Base-by-base conservation (phyloP, 2,113 vertebrate species). In the Calidris pugnax region DNA sequence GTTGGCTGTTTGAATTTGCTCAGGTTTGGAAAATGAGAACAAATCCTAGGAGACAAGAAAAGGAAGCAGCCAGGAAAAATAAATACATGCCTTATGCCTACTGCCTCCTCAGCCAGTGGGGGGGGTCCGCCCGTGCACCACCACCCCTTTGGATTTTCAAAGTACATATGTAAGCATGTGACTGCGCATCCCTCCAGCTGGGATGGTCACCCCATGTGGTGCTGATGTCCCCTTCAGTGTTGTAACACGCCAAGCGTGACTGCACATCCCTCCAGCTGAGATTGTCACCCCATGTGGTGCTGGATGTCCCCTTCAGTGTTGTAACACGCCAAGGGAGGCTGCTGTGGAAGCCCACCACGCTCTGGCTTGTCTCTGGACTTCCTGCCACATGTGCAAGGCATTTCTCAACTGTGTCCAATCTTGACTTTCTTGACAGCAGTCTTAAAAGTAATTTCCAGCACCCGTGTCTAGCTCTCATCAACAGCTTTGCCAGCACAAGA, bases 231-330 rank as follows among this genome's bases (percentile, higher is more conserved):
- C 53, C 66, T 33, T 9, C 48, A 6, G 14, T 28, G 45, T 53
- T 60, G 33, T 12, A 22, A 39, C 12, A 7, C 0, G 0, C 53
- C 35, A 21, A 15, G 37, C n/a, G 7, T 33, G 43, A 51, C 63
- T 68, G 32, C 45, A 14, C 24, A 5, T 14, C 39, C 45, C 33
- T 60, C 20, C 24, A 15, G 39, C 60, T 35, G 28, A 45, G 27
- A 21, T 37, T 14, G 6, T n/a, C 67, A 35, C 1, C 1, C n/a
- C 22, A 17, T 18, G 3, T 4, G 6, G 32, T 12, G 26, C 43
- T 6, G 19, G 35, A 22, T 9, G 27, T 32, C 60, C 26, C 53
- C 66, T 33, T 9, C 48, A 6, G 14, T 28, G 45, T 53, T 60
- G 33, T 12, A 22, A 39, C 12, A 7, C 0, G 0, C 53, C 35